Conservation (phyloP, 2,797 vertebrate species). For the Helostoma temminkii region DNA sequence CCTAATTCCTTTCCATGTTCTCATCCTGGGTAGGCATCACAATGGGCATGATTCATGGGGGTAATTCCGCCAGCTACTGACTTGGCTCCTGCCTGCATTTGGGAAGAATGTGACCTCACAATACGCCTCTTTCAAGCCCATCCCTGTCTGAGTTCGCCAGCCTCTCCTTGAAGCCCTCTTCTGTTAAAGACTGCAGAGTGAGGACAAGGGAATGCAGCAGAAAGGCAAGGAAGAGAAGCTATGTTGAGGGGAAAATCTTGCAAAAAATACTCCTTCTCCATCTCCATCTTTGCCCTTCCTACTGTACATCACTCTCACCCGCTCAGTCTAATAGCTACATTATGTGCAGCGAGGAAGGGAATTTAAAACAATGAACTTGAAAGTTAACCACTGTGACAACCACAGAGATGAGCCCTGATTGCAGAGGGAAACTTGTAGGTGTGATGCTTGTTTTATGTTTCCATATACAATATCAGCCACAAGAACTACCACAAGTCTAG, state of each 20-base stretch:
- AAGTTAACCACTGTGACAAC: constrained; percentile 64
- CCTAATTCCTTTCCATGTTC: constrained; percentile 92
- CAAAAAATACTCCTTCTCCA: constrained; percentile 62
- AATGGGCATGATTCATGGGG: constrained; percentile 94
- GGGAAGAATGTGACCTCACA: constrained; percentile 89
- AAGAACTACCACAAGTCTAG: constrained; percentile 47
- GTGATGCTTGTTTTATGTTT: constrained; percentile 70
- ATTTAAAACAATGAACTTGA: constrained; percentile 66
- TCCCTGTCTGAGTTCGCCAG: constrained; percentile 80
- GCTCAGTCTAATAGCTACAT: constrained; percentile 59
- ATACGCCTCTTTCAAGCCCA: constrained; percentile 88
- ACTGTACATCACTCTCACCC: constrained; percentile 44
- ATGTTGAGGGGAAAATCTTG: constrained; percentile 42
- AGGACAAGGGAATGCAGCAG: constrained; percentile 73
- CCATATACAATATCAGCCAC: constrained; percentile 45
- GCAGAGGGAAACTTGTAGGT: constrained; percentile 64
- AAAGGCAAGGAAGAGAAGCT: constrained; percentile 60
- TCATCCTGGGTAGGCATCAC: constrained; percentile 91
- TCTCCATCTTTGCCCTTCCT: constrained; percentile 47
- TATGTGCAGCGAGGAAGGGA: constrained; percentile 62
- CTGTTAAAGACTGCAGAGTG: constrained; percentile 78
- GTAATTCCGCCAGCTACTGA: constrained; percentile 92
- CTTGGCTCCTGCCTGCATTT: constrained; percentile 90
- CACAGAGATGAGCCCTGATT: constrained; percentile 74
- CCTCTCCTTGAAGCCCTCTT: constrained; percentile 80